phyloP scores from a whole-genome alignment of 2,797 vertebrate species.

The Botia almorhae region DNA sequence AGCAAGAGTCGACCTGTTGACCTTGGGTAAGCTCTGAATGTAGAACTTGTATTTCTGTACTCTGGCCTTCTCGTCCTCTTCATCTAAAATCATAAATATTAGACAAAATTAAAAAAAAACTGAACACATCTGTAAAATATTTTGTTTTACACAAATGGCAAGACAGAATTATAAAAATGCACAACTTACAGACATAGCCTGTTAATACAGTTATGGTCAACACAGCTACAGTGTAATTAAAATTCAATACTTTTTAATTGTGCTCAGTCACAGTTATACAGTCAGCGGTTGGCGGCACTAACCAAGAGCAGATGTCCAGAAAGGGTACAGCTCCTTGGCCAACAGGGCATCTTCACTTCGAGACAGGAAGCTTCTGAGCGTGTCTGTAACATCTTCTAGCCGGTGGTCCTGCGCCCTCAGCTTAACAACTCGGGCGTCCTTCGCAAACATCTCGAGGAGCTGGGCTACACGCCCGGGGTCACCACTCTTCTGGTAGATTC shows the following conservation, averaged over 20 bases:
- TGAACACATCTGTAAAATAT: not conserved
- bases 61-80: conserved; percentile 81
- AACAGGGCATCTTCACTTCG: conserved; percentile 91
- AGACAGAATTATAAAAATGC: not conserved
- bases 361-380: conserved; percentile 88
- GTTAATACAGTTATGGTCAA: too few species aligned
- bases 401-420: conserved; percentile 86
- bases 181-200: not conserved
- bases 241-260: not conserved
- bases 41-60: conserved; percentile 88
- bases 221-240: not conserved
- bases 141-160: not conserved
- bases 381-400: conserved; percentile 89
- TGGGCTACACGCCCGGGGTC: conserved; percentile 76
- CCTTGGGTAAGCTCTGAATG: conserved; percentile 85
- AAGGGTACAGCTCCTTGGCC: conserved; percentile 94
- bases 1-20: conserved; percentile 87
- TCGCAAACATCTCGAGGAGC: conserved; percentile 87
- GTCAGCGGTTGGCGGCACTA: conserved; percentile 27
- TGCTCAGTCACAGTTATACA: not conserved
- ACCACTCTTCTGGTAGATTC: conserved; percentile 87
- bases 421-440: conserved; percentile 91
- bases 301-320: conserved; percentile 95
- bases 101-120: not conserved
- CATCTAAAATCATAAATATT: conserved; percentile 71